Evolutionary conservation across 2,113 vertebrate species (phyloP).

Genomic region (Etheostoma cragini): DNA sequence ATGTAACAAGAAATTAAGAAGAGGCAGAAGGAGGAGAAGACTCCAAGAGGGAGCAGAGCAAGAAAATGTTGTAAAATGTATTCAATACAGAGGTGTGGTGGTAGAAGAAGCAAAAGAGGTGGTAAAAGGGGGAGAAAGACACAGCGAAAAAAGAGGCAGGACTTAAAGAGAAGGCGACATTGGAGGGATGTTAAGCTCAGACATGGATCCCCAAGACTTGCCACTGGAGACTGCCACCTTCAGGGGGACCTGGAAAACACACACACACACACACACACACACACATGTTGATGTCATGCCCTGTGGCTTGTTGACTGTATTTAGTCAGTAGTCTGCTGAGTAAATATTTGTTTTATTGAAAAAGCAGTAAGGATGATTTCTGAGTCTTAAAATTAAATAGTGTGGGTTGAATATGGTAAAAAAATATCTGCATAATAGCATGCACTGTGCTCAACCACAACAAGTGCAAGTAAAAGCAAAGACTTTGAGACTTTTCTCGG

Average conservation of each 20-base stretch:
- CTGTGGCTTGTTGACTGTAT: background rate
- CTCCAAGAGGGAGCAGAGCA: constrained; percentile 11
- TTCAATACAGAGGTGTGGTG: background rate
- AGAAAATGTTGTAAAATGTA: background rate
- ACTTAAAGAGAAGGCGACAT: constrained; percentile 59
- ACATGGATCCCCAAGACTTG: constrained; percentile 92
- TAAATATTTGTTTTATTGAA: background rate
- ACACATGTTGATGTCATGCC: background rate
- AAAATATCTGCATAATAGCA: too few species aligned
- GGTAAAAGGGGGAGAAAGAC: too few species aligned
- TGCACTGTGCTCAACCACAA: background rate
- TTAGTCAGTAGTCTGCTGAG: too few species aligned
- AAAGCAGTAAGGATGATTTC: background rate
- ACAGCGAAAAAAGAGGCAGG: background rate
- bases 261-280: constrained; percentile 31
- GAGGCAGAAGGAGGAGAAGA: constrained; percentile 46
- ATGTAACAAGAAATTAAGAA: constrained; percentile 10
- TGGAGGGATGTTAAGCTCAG: constrained; percentile 80
- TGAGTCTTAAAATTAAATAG: background rate
- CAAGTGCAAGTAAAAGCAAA: background rate
- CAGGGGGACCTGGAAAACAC: constrained; percentile 89
- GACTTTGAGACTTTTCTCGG: background rate
- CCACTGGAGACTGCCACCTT: constrained; percentile 90
- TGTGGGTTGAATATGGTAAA: background rate
- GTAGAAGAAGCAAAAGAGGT: background rate